These are phyloP conservation scores for Epizoanthus ramosus DNA, from an alignment of 92 coral and sea anemone genomes.

Conservation along the genomic window DNA sequence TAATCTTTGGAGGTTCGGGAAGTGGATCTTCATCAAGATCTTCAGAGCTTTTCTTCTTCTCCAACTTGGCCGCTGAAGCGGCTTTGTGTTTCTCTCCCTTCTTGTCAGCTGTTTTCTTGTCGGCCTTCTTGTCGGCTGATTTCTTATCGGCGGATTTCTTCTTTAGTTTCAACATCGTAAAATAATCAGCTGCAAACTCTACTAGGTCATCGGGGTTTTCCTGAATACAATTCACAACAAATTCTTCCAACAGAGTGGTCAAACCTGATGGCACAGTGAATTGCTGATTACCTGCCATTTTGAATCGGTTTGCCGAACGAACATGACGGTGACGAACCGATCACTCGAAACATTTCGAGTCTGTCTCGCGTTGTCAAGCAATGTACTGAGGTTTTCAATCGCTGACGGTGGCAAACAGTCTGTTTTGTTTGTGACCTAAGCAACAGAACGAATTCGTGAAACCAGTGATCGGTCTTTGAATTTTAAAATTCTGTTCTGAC, in stretches of 20 bases:
- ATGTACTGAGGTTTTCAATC: constrained; percentile 21
- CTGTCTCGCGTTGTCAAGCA: background rate
- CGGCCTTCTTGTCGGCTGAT: constrained; percentile 37
- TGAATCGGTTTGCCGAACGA: constrained; percentile 4
- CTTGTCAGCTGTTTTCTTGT: constrained; percentile 66
- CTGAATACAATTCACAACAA: constrained; percentile 95
- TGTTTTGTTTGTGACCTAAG: constrained; percentile 44
- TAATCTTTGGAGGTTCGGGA: constrained; percentile 81
- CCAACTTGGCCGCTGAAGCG: constrained; percentile 12
- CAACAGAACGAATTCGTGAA: constrained; percentile 37
- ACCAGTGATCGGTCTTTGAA: constrained; percentile 34
- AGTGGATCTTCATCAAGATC: constrained; percentile 64
- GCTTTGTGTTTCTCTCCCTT: constrained; percentile 68
- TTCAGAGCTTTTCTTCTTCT: constrained; percentile 20
- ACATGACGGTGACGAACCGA: constrained; percentile 23
- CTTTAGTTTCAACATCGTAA: constrained; percentile 78
- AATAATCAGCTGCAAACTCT: constrained; percentile 97
- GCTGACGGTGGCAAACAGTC: constrained; percentile 20
- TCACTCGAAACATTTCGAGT: constrained; percentile 25
- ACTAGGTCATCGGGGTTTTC: constrained; percentile 95
- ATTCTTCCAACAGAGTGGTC: constrained; percentile 88
- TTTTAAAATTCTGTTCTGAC: constrained; percentile 11
- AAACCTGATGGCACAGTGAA: constrained; percentile 92
- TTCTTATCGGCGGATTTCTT: constrained; percentile 56
- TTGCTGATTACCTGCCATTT: constrained; percentile 70